phyloP scores from a whole-genome alignment of 2,888 invertebrate genomes.

The Colletes collaris region DNA sequence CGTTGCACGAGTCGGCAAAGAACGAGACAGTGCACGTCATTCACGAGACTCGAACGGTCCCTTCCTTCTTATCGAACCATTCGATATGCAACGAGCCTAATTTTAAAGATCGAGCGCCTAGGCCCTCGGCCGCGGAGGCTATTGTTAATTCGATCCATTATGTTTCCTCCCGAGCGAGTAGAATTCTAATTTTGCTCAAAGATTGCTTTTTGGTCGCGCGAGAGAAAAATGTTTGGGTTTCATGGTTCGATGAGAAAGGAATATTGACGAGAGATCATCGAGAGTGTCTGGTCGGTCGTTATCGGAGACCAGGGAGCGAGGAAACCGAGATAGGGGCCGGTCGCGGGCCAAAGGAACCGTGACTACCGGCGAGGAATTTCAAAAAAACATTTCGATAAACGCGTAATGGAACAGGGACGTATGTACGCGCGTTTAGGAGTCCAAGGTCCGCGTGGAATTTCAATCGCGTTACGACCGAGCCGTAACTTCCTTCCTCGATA shows the following conservation, averaged over 20 bases:
- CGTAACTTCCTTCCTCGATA: background rate
- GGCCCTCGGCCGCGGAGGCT: no score
- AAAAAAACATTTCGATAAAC: constrained; percentile 50
- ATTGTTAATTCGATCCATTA: background rate
- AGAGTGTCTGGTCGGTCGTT: constrained; percentile 32
- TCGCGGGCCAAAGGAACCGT: background rate
- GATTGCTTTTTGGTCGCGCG: background rate
- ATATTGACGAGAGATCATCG: constrained; percentile 7
- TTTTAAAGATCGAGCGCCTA: background rate
- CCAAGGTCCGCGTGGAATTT: constrained; percentile 42
- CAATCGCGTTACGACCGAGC: constrained; percentile 18
- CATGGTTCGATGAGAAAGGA: constrained; percentile 30
- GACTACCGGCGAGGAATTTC: constrained; percentile 40
- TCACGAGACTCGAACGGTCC: constrained; percentile 40
- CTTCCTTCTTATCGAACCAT: constrained; percentile 32
- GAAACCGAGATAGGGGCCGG: constrained; percentile 19
- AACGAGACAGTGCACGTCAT: constrained; percentile 55
- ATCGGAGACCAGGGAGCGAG: constrained; percentile 37
- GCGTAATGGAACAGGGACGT: constrained; percentile 11
- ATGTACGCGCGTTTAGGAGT: constrained; percentile 6
- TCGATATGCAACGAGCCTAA: background rate
- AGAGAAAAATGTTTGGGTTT: constrained; percentile 20
- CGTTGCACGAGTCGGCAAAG: constrained; percentile 39
- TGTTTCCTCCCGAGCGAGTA: no score
- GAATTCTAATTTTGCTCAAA: no score